phyloP scores from a whole-genome alignment of 37 sponge, comb jelly and placozoan species.

The Haliclona indistincta region DNA sequence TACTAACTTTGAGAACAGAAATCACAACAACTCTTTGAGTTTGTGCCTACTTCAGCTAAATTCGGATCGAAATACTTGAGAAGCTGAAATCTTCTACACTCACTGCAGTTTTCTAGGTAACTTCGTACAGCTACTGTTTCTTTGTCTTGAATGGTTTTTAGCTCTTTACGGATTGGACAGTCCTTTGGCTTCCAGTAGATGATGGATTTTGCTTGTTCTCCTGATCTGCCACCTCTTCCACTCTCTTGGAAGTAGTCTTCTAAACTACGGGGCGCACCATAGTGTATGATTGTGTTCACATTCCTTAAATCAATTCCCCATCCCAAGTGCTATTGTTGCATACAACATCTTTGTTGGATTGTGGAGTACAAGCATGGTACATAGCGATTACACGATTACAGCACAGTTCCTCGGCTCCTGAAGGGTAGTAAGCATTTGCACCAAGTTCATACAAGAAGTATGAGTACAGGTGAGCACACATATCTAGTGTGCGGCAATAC shows the following conservation, averaged over 20 bases:
- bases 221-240: constrained; percentile 31
- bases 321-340: constrained; percentile 4
- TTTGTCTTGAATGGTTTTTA: no score
- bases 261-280: no score
- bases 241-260: no score
- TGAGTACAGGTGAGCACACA: constrained; percentile 46
- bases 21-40: no score
- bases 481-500: no score
- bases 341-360: constrained; percentile 31
- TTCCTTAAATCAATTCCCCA: constrained; percentile 22
- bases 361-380: constrained; percentile 41
- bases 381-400: constrained; percentile 35
- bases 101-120: constrained; percentile 19
- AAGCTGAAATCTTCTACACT: constrained; percentile 28
- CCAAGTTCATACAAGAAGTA: constrained; percentile 22
- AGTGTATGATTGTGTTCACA: no score
- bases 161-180: constrained; percentile 13
- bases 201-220: constrained; percentile 22
- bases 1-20: no score
- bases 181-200: no score
- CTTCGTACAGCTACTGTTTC: constrained; percentile 23
- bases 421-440: constrained; percentile 31
- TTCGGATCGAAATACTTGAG: constrained; percentile 19
- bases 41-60: background rate
- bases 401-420: constrained; percentile 23